Evolutionary conservation across 2,888 invertebrate species (phyloP).

Genomic region (Spilosoma lubricipeda): DNA sequence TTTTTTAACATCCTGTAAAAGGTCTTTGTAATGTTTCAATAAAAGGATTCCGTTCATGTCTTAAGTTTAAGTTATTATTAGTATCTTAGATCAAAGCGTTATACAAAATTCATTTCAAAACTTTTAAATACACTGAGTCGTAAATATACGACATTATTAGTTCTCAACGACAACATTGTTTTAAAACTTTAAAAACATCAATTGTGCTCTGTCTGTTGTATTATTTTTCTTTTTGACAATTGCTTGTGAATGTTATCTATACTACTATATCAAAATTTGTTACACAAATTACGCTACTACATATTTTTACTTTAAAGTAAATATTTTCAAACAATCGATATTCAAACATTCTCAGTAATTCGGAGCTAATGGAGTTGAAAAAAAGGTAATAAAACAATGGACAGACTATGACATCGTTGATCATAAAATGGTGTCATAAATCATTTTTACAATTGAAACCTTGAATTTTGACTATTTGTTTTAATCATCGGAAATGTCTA

Average conservation of each 20-base stretch:
- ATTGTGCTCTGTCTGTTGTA: not conserved
- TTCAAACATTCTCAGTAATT: not conserved
- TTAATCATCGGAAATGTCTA: not conserved
- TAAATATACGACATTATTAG: not conserved
- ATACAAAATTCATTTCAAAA: not conserved
- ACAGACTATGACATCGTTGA: not conserved
- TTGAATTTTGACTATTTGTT: not conserved
- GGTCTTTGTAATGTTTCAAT: not conserved
- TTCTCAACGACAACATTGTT: not conserved
- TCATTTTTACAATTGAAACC: conserved; percentile 1
- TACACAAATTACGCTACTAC: not conserved
- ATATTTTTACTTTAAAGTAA: not conserved
- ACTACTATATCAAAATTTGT: too few relatives aligned
- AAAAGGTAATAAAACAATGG: not conserved
- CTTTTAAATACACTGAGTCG: not conserved
- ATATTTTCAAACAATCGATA: not conserved
- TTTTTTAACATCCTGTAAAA: not conserved
- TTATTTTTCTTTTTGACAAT: not conserved
- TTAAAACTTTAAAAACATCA: not conserved
- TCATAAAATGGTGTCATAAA: conserved; percentile 6
- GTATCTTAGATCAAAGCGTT: not conserved
- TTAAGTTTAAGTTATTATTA: not conserved
- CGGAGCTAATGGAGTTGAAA: not conserved
- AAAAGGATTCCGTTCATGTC: not conserved
- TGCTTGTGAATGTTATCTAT: not conserved